Evolutionary conservation across 1,140 invertebrate genomes (phyloP), one percentile per base, ranked within the genome.

Genomic region (Limonius californicus): DNA sequence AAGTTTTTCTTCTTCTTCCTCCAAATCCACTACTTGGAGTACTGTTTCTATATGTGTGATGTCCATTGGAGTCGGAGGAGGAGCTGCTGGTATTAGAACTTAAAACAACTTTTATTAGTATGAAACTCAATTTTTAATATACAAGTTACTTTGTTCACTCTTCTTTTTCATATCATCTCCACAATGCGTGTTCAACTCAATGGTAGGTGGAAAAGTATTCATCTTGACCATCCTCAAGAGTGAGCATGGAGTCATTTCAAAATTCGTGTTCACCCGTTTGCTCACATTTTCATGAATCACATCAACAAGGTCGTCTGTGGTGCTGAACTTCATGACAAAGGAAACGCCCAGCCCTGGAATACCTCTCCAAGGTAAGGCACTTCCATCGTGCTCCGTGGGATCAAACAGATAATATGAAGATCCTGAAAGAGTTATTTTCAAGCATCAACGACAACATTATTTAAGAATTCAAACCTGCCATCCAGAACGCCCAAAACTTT

Each of bases 401-500:
- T 76, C 72, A 54, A 74, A 76, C 9, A 70, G 57, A 60, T 69
- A 74, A 47, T 63, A 74, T 1, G 60, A 60, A 0, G 62, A 62
- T 3, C 65, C 69, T 47, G 42, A 30, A 54, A 60, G 6, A 30
- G 7, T 54, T 43, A 43, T 30, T 12, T 4, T 55, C 4, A 21
- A 45, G n/a, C n/a, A n/a, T n/a, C n/a, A n/a, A n/a, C n/a, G n/a
- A n/a, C n/a, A n/a, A n/a, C n/a, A n/a, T n/a, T n/a, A n/a, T n/a
- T n/a, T n/a, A n/a, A n/a, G n/a, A n/a, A n/a, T n/a, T n/a, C n/a
- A n/a, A 56, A 61, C 57, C 30, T 18, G 35, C 50, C 35, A 53
- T 55, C 64, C 64, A 66, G 7, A 66, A 30, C 0, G 56, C 62
- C 11, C 63, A 59, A 35, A 59, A 60, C 42, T 39, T 59, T 21